phyloP scores from a whole-genome alignment of 2,797 vertebrate genomes.

The Apogon talboti region DNA sequence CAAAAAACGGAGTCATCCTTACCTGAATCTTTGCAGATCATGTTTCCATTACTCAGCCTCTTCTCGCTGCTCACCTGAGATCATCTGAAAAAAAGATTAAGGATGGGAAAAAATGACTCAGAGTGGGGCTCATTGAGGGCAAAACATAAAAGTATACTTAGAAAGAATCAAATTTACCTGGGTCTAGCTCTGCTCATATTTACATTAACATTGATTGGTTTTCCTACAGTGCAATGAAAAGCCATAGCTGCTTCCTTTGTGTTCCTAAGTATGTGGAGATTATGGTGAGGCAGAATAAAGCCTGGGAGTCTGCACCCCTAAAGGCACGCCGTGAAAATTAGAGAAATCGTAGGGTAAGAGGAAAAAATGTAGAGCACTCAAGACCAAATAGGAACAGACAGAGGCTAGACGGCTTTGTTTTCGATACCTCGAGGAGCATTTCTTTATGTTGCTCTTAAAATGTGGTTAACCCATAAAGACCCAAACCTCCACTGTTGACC shows the following conservation, averaged over 20 bases:
- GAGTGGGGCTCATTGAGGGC: slow-evolving; percentile 22
- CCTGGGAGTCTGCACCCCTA: too few relatives aligned
- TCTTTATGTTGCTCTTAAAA: too few relatives aligned
- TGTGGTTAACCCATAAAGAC: too few relatives aligned
- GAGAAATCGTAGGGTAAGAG: too few relatives aligned
- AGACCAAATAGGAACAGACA: too few relatives aligned
- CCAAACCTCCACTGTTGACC: too few relatives aligned
- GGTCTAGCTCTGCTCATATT: slow-evolving; percentile 27
- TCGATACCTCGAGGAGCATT: too few relatives aligned
- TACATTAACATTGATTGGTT: slow-evolving; percentile 29
- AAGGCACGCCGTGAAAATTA: too few relatives aligned
- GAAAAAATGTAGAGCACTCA: too few relatives aligned
- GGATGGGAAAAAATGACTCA: slow-evolving; percentile 48
- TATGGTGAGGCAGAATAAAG: not conserved
- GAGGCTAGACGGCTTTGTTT: too few relatives aligned
- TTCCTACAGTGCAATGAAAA: not conserved
- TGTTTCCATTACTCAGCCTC: slow-evolving; percentile 65
- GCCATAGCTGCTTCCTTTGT: slow-evolving; percentile 5
- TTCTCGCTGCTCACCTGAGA: slow-evolving; percentile 47
- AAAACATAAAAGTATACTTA: slow-evolving; percentile 7
- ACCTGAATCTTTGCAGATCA: slow-evolving; percentile 64
- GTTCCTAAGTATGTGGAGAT: slow-evolving; percentile 8
- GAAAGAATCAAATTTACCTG: slow-evolving; percentile 31
- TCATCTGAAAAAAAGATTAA: slow-evolving; percentile 69
- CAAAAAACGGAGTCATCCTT: slow-evolving; percentile 50